Conservation (phyloP, 2,113 vertebrate species). For the Zosterops lateralis region DNA sequence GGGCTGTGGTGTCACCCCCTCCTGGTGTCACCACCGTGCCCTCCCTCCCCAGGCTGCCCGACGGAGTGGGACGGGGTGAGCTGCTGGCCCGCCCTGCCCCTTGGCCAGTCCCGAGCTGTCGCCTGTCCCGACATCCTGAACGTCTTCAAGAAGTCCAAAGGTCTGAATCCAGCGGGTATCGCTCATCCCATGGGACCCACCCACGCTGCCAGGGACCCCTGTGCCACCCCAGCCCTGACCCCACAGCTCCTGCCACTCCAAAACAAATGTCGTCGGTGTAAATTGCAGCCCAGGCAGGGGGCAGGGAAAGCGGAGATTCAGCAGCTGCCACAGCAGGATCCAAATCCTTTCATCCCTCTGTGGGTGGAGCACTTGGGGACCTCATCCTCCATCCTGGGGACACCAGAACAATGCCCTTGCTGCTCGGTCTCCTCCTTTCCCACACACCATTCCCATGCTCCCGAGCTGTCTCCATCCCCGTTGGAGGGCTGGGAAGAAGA, state of each 20-base stretch:
- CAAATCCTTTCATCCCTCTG: neutral
- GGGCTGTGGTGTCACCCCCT: too few relatives aligned
- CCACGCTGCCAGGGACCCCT: neutral
- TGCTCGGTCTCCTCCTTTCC: neutral
- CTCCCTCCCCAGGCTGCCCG: conserved; percentile 53
- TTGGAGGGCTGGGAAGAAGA: neutral
- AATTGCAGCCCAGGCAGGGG: neutral
- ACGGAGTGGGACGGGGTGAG: conserved; percentile 71
- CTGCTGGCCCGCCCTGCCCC: conserved; percentile 53
- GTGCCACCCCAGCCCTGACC: neutral
- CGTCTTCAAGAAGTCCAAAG: conserved; percentile 40
- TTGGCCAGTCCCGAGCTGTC: conserved; percentile 9
- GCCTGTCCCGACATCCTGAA: conserved; percentile 42
- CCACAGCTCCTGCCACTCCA: neutral
- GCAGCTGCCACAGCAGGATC: neutral
- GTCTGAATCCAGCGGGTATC: neutral
- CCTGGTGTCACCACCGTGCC: rapidly evolving
- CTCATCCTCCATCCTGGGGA: neutral
- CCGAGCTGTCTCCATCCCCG: neutral
- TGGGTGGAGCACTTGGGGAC: neutral
- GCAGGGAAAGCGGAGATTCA: rapidly evolving
- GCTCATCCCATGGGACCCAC: neutral
- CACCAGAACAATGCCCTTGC: too few relatives aligned
- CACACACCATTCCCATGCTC: neutral
- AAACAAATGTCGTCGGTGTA: neutral